phyloP scores from a whole-genome alignment of 1,140 invertebrate species.

The Tetragnatha versicolor region DNA sequence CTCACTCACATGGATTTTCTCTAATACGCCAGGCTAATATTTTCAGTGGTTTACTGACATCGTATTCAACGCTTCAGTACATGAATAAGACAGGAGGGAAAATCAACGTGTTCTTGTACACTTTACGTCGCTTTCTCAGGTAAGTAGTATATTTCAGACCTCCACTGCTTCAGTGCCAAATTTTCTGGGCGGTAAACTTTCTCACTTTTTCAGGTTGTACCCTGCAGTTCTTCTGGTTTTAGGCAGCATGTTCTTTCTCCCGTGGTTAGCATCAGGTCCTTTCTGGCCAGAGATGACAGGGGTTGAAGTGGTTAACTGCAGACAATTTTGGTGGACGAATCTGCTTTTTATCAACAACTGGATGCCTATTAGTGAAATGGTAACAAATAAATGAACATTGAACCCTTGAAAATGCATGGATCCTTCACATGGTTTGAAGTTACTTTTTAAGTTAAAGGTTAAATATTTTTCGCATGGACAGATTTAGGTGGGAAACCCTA shows the following conservation, averaged over 20 bases:
- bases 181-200: too few species aligned
- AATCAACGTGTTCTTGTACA: conserved; percentile 51
- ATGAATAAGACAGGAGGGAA: conserved; percentile 26
- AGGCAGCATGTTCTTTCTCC: conserved; percentile 52
- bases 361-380: conserved; percentile 32
- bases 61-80: conserved; percentile 34
- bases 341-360: conserved; percentile 58
- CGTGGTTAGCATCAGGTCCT: conserved; percentile 51
- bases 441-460: too few species aligned
- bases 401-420: too few species aligned
- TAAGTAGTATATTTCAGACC: conserved; percentile 9
- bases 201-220: conserved; percentile 39
- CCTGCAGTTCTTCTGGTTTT: conserved; percentile 52
- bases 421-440: too few species aligned
- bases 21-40: not conserved
- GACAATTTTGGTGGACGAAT: conserved; percentile 55
- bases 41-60: conserved; percentile 53
- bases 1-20: too few species aligned
- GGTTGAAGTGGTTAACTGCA: conserved; percentile 51
- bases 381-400: too few species aligned
- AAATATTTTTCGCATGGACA: too few species aligned
- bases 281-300: conserved; percentile 55
- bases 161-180: too few species aligned
- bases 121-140: conserved; percentile 53
- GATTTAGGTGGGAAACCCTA: too few species aligned